Percentiles rank a stretch among this genome's conserved stretches.
Evolutionary conservation across 2,113 vertebrate species (phyloP).

Genomic region (Daubentonia madagascariensis): DNA sequence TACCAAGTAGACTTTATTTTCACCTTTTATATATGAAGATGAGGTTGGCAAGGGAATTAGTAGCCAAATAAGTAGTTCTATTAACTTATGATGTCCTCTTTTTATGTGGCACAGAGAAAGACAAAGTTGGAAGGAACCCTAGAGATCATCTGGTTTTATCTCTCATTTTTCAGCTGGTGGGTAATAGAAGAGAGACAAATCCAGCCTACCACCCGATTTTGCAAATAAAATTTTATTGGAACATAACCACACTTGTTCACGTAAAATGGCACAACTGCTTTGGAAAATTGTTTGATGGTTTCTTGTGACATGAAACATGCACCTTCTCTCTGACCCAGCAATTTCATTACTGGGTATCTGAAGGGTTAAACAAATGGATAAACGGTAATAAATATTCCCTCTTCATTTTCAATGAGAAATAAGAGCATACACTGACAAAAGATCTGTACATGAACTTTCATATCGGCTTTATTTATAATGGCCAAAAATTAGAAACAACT

Average conservation of each 20-base stretch:
- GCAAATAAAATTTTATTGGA: slow-evolving; percentile 51
- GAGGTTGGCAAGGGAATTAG: slow-evolving; percentile 1
- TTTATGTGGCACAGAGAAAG: neutral
- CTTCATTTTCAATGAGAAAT: neutral
- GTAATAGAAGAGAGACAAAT: neutral
- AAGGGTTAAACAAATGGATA: neutral
- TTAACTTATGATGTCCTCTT: neutral
- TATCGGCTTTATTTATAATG: neutral
- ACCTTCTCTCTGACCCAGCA: slow-evolving; percentile 6
- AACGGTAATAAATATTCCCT: no score
- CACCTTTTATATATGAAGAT: neutral
- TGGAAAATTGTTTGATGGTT: slow-evolving; percentile 4
- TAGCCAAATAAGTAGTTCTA: neutral
- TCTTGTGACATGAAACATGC: neutral
- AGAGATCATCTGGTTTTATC: neutral
- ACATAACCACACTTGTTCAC: neutral
- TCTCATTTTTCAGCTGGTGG: slow-evolving; percentile 20
- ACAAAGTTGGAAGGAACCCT: neutral
- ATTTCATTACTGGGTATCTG: neutral
- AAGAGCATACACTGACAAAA: neutral
- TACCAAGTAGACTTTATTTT: neutral
- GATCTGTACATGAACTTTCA: neutral
- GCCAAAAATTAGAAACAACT: neutral
- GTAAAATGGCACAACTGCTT: neutral
- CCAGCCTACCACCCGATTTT: neutral